Evolutionary conservation across 2,888 invertebrate genomes (phyloP), one percentile per base, ranked within the genome.

Genomic region (Nomada fabriciana): DNA sequence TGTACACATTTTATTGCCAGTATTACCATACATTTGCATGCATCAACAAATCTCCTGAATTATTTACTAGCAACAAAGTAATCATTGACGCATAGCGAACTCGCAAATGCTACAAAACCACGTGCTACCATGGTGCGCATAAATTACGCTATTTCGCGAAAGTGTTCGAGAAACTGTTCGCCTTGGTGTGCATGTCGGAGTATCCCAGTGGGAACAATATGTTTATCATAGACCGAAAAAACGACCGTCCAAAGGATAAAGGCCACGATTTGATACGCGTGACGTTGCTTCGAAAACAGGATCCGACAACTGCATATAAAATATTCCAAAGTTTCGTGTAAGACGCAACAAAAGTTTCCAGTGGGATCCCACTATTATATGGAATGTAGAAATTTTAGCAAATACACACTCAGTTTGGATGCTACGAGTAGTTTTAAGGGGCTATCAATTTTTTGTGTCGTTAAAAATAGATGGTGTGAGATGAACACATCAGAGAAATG

Each of bases 211-310:
- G 57, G 64, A 36, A 61, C 82, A 75, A 64, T 76, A 64, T 71
- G 71, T 84, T 79, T 82, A 53, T 69, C 82, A 77, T 67, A 64
- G 68, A 50, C 57, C 53, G 25, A 43, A 52, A 71, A 71, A 75
- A 70, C 81, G 72, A 86, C 80, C 82, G 77, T 84, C 76, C 64
- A 76, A 77, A 74, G 59, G 64, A 63, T 20, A 42, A 43, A n/a
- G 61, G 42, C 47, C 73, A 73, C 67, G 59, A 13, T 76, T 47
- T 61, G 55, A 55, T 72, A 68, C 72, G 78, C 69, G 53, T 76
- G 79, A 13, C 47, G 7, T 57, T 15, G 42, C 23, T 69, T 74
- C 1, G 13, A 29, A 68, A 20, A 42, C 72, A 60, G 42, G 23
- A 42, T 23, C 9, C 20, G 29, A 18, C 18, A 25, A n/a, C 25